Base-by-base conservation (phyloP, 2,888 invertebrate genomes). In the Caenorhabditis zanzibari region DNA sequence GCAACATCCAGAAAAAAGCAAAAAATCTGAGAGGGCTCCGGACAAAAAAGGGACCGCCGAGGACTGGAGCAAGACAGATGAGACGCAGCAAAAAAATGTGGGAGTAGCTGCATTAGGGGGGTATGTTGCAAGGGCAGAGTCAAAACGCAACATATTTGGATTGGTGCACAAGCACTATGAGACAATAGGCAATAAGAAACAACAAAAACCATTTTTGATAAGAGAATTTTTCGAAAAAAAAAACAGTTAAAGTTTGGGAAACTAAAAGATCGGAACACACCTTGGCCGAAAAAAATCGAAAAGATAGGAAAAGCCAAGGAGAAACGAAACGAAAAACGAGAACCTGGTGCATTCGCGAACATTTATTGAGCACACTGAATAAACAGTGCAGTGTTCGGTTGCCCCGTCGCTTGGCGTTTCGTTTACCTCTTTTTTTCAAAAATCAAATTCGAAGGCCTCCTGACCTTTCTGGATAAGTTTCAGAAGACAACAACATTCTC, bases 321-420 rank as follows among this genome's bases (percentile, higher is more conserved):
- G 71, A 69, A 76, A 54, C 52, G 61, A 54, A 68, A 71, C 76
- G 79, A 72, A 72, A 76, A 68, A 68, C 59, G 68, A 76, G 68
- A 76, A 68, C 68, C 66, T 28, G 41, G 52, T 38, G 24, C 74
- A 63, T 63, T 41, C n/a, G 72, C 82, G 82, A 82, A 82, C 82
- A 82, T 82, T 77, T 82, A 82, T 77, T 56, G 82, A 77, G 82
- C 73, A 82, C 82, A 82, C 82, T 82, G 72, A 82, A 82, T 82
- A 82, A 82, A 82, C 82, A 82, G 59, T 82, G 77, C 71, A 81
- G 74, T 28, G 81, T 73, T 81, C 81, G 74, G 73, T 74, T 80
- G 69, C 41, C 58, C 80, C 56, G 56, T 72, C 63, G 56, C 56
- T 73, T 66, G 44, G 28, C 75, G 54, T 49, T 47, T 63, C 52